Percentiles rank a stretch among this genome's conserved stretches.
Conservation (phyloP, 2,888 invertebrate genomes). For the Minunthozetes semirufus region DNA sequence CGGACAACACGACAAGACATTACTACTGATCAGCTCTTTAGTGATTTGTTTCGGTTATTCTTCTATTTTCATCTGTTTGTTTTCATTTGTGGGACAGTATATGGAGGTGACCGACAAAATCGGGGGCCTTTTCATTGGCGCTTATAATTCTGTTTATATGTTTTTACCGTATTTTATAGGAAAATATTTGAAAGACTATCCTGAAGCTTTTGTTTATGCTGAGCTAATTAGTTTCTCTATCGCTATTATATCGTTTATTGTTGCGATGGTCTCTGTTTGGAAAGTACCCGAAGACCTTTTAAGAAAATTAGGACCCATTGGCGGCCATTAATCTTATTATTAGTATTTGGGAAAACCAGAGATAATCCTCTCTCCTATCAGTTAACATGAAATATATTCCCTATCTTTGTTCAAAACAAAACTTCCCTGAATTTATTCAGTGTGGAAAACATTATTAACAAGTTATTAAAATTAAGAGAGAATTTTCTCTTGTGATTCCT, state of each 20-base stretch:
- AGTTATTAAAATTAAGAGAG: too few species aligned
- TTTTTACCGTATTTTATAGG: neutral
- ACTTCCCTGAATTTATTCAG: too few species aligned
- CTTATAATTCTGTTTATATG: neutral
- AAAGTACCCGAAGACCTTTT: neutral
- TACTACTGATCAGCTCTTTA: neutral
- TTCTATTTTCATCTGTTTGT: neutral
- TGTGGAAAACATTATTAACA: too few species aligned
- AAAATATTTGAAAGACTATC: neutral
- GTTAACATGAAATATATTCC: too few species aligned
- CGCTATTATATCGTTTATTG: neutral
- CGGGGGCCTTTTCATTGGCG: neutral
- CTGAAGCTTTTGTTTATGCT: neutral
- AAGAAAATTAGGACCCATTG: neutral
- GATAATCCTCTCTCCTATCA: too few species aligned
- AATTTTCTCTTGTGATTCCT: too few species aligned
- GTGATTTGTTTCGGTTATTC: conserved; percentile 27
- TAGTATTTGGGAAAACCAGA: too few species aligned
- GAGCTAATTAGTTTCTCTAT: neutral
- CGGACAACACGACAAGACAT: neutral
- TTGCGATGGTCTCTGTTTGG: neutral
- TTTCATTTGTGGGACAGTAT: neutral
- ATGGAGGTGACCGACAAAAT: neutral
- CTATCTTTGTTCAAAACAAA: too few species aligned
- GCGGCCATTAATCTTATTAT: too few species aligned